phyloP scores from a whole-genome alignment of 2,797 vertebrate species.

The Capromys pilorides region DNA sequence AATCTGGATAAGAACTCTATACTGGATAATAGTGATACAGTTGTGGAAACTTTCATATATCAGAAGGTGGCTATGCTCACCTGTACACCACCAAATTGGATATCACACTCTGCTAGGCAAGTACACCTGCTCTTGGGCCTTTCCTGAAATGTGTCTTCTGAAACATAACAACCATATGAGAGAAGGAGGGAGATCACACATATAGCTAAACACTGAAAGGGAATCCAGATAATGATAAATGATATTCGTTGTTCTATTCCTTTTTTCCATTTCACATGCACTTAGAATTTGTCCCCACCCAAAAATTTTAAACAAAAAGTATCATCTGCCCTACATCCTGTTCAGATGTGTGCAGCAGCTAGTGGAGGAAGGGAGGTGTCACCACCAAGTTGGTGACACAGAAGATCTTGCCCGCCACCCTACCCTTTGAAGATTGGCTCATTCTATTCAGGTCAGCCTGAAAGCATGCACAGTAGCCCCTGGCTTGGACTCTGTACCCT shows the following conservation, averaged over 20 bases:
- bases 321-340: neutral
- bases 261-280: neutral
- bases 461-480: neutral
- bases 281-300: neutral
- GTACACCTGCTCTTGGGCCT: neutral
- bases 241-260: neutral
- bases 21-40: rapidly evolving
- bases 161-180: rapidly evolving
- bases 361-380: neutral
- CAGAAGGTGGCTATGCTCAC: neutral
- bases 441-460: neutral
- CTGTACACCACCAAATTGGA: neutral
- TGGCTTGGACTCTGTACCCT: neutral
- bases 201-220: neutral
- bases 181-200: neutral
- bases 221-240: neutral
- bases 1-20: neutral
- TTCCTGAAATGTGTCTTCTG: neutral
- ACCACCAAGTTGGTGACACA: neutral
- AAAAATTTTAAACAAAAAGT: neutral
- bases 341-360: neutral
- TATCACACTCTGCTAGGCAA: rapidly evolving
- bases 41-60: neutral
- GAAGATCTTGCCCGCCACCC: neutral
- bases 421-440: neutral